Evolutionary conservation across 2,113 vertebrate genomes (phyloP).

Genomic region (Xyliphius kryptos): DNA sequence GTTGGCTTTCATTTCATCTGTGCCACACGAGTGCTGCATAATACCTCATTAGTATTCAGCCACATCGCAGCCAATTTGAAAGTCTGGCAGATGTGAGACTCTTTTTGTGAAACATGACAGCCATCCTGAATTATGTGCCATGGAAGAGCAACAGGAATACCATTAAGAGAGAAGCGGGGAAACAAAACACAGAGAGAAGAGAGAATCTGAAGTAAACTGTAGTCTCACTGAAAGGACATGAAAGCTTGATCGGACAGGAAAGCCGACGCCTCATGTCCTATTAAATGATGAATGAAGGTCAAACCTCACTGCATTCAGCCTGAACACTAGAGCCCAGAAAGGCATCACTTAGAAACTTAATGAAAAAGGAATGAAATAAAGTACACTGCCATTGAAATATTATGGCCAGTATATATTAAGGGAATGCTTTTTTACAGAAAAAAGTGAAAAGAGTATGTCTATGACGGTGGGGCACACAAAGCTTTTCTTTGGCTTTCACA

Average conservation of each 20-base stretch:
- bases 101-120: slow-evolving; percentile 33
- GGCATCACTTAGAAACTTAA: neutral
- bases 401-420: neutral
- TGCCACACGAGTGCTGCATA: slow-evolving; percentile 22
- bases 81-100: slow-evolving; percentile 28
- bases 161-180: slow-evolving; percentile 14
- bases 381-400: slow-evolving; percentile 1
- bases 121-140: slow-evolving; percentile 32
- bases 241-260: neutral
- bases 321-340: neutral
- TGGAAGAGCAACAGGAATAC: slow-evolving; percentile 19
- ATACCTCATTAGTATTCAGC: slow-evolving; percentile 40
- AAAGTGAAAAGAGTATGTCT: neutral
- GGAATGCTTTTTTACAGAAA: neutral
- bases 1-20: slow-evolving; percentile 38
- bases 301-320: neutral
- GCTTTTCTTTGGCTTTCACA: slow-evolving; percentile 11
- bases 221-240: slow-evolving; percentile 11
- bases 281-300: slow-evolving; percentile 7
- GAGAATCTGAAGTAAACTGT: slow-evolving; percentile 21
- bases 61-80: slow-evolving; percentile 14
- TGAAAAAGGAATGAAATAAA: slow-evolving; percentile 3
- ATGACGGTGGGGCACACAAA: neutral
- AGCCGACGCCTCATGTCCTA: slow-evolving; percentile 8
- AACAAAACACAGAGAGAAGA: neutral